Base-by-base conservation (phyloP, 2,113 vertebrate genomes). In the Anoplopoma fimbria region DNA sequence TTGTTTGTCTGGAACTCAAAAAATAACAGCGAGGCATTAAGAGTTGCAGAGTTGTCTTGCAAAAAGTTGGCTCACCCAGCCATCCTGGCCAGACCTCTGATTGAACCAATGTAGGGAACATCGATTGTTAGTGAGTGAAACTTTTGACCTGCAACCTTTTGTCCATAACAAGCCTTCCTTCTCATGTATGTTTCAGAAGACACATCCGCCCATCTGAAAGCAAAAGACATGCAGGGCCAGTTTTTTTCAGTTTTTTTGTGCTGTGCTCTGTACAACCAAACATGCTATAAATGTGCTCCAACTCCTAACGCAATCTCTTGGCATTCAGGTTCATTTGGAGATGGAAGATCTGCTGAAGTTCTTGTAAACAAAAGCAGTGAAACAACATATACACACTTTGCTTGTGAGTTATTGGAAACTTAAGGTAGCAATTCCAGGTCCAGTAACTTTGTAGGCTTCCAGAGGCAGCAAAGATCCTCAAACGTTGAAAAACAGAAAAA, bases 121-220 rank as follows among this genome's bases (percentile, higher is more conserved):
- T n/a, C 38, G 58, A 51, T 62, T 67, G 45, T 29, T 45, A 14
- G 14, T 23, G 4, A 51, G 42, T 49, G 60, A 63, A 25, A 68
- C n/a, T 10, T 72, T 23, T 51, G 15, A 82, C 79, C 25, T 6
- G 8, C 57, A 36, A 57, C 29, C 25, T 77, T 84, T 55, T 69
- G 45, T 60, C 6, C 9, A 29, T 25, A 47, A 60, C 57, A 69
- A 57, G 40, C 25, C 25, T 0, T n/a, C 29, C 14, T 9, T 31
- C 60, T 74, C 15, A 40, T 83, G 6, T 55, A 55, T 73, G 29
- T 65, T 68, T 13, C 45, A 57, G 14, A 5, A 53, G 25, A 55
- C 17, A 15, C 17, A 53, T 25, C 8, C 21, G 79, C 15, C 8
- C 1, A 0, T 69, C 14, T 70, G 12, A n/a, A 51, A 33, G 38